Percentiles rank a stretch among this genome's conserved stretches.
phyloP scores from a whole-genome alignment of 2,888 invertebrate genomes.

The Ormyrus nitidulus region DNA sequence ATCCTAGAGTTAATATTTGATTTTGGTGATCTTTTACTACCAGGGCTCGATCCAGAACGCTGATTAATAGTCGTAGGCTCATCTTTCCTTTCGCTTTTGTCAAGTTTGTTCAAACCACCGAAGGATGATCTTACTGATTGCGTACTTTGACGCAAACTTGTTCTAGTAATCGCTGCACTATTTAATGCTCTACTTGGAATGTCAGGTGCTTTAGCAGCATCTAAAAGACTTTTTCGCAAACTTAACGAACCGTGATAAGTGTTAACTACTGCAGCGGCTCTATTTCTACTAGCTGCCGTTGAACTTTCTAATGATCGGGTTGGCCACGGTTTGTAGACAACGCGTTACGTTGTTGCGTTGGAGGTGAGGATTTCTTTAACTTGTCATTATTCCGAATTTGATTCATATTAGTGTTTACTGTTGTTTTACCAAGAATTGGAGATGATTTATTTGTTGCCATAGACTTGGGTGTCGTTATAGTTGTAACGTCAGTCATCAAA shows the following conservation, averaged over 20 bases:
- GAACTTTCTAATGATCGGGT: constrained; percentile 70
- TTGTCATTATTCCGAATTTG: constrained; percentile 65
- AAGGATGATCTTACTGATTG: constrained; percentile 59
- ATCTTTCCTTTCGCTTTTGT: constrained; percentile 66
- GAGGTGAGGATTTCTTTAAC: constrained; percentile 69
- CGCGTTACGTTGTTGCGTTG: constrained; percentile 62
- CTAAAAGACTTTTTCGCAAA: constrained; percentile 76
- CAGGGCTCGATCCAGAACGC: constrained; percentile 68
- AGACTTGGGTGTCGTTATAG: constrained; percentile 66
- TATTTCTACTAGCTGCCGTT: constrained; percentile 71
- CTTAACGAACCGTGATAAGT: constrained; percentile 75
- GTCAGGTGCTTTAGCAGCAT: constrained; percentile 78
- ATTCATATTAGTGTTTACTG: constrained; percentile 42
- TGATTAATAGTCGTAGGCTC: constrained; percentile 60
- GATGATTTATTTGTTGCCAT: constrained; percentile 69
- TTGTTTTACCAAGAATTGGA: constrained; percentile 65
- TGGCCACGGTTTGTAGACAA: constrained; percentile 59
- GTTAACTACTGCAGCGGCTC: constrained; percentile 69
- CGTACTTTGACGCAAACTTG: constrained; percentile 60
- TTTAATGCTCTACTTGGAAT: constrained; percentile 69
- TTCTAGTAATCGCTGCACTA: constrained; percentile 56
- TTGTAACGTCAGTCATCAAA: constrained; percentile 69
- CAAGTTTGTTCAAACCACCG: constrained; percentile 20
- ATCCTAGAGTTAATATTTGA: constrained; percentile 63
- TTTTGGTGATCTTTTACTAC: constrained; percentile 71